These are phyloP conservation scores for Rallus crepitans DNA, from an alignment of 2,797 vertebrate genomes.

Conservation along the genomic window DNA sequence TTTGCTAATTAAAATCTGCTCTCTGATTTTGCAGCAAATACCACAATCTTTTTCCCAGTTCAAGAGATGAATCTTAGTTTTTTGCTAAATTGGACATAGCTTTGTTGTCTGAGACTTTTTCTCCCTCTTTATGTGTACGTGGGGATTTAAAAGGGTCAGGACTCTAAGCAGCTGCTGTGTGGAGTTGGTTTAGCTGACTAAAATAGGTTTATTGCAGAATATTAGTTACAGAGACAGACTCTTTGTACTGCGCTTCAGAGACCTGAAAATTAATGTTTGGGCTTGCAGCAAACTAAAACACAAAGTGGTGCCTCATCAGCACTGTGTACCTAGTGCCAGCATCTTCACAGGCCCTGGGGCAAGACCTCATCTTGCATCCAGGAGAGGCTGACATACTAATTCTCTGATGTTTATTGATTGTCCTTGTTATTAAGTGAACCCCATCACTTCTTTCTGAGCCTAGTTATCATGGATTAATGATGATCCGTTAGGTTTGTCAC, in stretches of 20 bases:
- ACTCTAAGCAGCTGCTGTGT: background rate
- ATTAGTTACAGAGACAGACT: background rate
- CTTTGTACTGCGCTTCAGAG: background rate
- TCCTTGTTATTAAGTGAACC: background rate
- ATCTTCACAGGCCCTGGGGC: background rate
- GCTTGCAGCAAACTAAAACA: background rate
- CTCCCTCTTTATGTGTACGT: background rate
- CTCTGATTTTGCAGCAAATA: background rate
- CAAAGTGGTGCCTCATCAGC: background rate
- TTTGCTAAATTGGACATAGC: background rate
- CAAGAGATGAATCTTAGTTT: background rate
- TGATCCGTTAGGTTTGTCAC: background rate
- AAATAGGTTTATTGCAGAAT: background rate
- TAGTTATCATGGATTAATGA: background rate
- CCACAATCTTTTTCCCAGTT: background rate
- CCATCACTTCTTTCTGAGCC: background rate
- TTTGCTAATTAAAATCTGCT: background rate
- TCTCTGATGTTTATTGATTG: background rate
- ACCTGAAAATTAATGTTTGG: background rate
- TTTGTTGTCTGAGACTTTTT: background rate
- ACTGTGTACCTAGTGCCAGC: background rate
- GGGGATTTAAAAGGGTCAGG: background rate
- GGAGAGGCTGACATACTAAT: background rate
- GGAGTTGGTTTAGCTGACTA: background rate
- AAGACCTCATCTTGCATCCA: background rate